These are phyloP conservation scores for Magallana ariakensis DNA, from an alignment of 1,140 invertebrate genomes.

Conservation along the genomic window DNA sequence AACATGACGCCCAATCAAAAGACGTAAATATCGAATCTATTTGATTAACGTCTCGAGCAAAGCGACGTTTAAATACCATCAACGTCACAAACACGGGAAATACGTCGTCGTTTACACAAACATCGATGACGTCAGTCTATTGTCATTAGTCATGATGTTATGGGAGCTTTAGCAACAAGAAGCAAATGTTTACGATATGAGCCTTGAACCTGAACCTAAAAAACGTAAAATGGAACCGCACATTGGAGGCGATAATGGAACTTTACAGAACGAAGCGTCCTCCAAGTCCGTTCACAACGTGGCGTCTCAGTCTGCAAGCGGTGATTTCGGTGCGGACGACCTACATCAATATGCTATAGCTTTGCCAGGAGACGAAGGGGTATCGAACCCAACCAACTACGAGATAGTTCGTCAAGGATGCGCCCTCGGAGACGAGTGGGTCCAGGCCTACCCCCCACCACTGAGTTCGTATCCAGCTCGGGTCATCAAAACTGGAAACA, in stretches of 20 bases:
- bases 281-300: constrained; percentile 41
- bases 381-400: constrained; percentile 31
- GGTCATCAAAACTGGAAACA: constrained; percentile 54
- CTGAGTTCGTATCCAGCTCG: constrained; percentile 53
- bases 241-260: constrained; percentile 57
- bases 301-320: constrained; percentile 53
- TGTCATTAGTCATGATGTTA: neutral
- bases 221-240: constrained; percentile 61
- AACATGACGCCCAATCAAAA: too few species aligned
- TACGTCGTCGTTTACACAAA: constrained; percentile 26
- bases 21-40: too few species aligned
- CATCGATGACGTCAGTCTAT: neutral
- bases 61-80: neutral
- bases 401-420: constrained; percentile 52
- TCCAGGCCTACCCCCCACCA: constrained; percentile 55
- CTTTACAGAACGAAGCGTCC: constrained; percentile 30
- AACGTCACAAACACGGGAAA: neutral
- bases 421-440: constrained; percentile 59
- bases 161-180: constrained; percentile 24
- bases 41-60: constrained; percentile 9
- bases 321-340: constrained; percentile 48
- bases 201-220: constrained; percentile 50
- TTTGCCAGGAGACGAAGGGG: constrained; percentile 14
- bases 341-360: constrained; percentile 44
- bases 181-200: constrained; percentile 42